A percentile compares a stretch with the other conserved stretches of the same genome.
These are phyloP conservation scores for Cremastinae sp. DNA, from an alignment of 2,888 invertebrate genomes.

Conservation along the genomic window DNA sequence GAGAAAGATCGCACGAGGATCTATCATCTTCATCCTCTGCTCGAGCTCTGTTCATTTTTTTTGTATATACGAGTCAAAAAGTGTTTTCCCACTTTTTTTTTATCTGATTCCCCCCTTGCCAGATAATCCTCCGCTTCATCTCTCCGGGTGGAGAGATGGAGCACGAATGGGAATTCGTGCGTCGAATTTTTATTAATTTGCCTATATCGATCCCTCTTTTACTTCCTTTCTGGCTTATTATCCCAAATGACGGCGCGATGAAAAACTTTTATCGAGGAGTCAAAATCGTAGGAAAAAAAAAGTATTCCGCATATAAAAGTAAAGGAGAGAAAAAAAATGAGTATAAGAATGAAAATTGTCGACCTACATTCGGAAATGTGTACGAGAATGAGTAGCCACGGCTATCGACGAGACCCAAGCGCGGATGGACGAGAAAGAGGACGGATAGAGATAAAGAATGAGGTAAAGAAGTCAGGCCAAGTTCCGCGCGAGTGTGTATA, in stretches of 20 bases:
- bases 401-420: slow-evolving; percentile 11
- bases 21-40: background rate
- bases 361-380: slow-evolving; percentile 43
- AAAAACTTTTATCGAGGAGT: no score
- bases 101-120: no score
- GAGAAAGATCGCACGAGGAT: no score
- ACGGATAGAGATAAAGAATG: slow-evolving; percentile 26
- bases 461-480: slow-evolving; percentile 19
- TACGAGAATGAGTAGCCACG: slow-evolving; percentile 14
- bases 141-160: no score
- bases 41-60: background rate
- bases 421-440: slow-evolving; percentile 21
- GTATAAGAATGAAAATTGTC: slow-evolving; percentile 24
- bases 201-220: no score
- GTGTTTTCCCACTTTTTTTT: no score
- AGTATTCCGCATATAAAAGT: background rate
- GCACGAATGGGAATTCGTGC: no score
- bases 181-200: no score
- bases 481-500: background rate
- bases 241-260: no score
- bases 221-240: no score
- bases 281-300: no score
- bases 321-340: slow-evolving; percentile 8
- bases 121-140: no score
- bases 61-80: background rate